Evolutionary conservation across 2,888 invertebrate genomes (phyloP), one percentile per base, ranked within the genome.

Genomic region (Eudasyphora cyanicolor): DNA sequence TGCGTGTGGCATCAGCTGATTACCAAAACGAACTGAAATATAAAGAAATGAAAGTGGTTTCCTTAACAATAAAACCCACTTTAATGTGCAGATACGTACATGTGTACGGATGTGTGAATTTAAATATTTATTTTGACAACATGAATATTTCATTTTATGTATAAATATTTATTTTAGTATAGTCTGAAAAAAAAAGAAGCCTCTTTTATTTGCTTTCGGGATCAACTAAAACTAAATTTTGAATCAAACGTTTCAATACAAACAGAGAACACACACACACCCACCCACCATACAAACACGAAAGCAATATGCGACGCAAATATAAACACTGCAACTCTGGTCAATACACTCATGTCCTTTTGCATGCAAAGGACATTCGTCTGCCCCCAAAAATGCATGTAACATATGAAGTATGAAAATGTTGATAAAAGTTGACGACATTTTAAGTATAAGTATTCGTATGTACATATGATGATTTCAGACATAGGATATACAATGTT

Each of bases 91-190:
- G 4, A 32, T 6, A 8, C 32, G n/a, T n/a, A n/a, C n/a, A n/a
- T n/a, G n/a, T n/a, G n/a, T 45, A 45, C n/a, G 45, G n/a, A 6
- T 45, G 27, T 42, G 1, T 70, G 6, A 54, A 42, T 21, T 57
- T 24, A 57, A 70, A 32, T 24, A 70, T 70, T 70, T 77, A 71
- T 77, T 77, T 45, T 77, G 45, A 77, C 60, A 77, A 76, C 21
- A 76, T 76, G 21, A 57, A 70, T 70, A 71, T 70, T 77, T 77
- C 62, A 49, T 60, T 77, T 77, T 60, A 77, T 49, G n/a, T 77
- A 70, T 77, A 71, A 70, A 77, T 77, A 70, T 77, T 71, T 77
- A 35, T 60, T 60, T 62, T 60, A 42, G 38, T 57, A 7, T 24
- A 14, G 38, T 12, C 5, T 21, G 12, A 10, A 57, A 14, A 38